phyloP scores from a whole-genome alignment of 2,113 vertebrate species.

The Raja brachyura region DNA sequence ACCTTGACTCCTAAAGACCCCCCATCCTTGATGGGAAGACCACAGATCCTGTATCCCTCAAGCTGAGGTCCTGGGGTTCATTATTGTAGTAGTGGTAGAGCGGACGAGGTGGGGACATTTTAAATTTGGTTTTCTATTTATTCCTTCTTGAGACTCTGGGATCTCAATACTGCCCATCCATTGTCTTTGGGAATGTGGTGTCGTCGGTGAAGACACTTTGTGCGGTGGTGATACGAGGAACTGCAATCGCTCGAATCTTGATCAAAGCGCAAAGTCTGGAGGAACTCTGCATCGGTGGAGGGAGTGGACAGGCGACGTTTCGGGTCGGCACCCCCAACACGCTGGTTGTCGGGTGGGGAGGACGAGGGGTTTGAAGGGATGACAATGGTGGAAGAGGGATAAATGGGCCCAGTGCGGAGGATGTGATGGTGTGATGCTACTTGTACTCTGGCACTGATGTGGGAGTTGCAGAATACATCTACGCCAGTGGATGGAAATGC shows the following conservation, averaged over 20 bases:
- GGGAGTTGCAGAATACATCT: too few relatives aligned
- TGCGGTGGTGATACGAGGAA: too few relatives aligned
- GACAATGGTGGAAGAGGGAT: neutral
- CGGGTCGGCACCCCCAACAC: neutral
- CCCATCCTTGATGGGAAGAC: conserved; percentile 24
- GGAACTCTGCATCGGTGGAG: too few relatives aligned
- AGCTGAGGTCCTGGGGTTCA: neutral
- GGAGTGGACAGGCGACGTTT: too few relatives aligned
- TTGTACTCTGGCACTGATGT: too few relatives aligned
- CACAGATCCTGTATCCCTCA: neutral
- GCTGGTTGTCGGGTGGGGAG: neutral
- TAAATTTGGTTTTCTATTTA: neutral
- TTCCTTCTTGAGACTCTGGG: neutral
- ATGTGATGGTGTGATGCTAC: neutral
- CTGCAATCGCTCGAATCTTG: too few relatives aligned
- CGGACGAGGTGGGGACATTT: neutral
- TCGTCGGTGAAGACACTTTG: neutral
- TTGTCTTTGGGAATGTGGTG: neutral
- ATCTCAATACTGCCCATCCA: too few relatives aligned
- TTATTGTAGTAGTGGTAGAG: neutral
- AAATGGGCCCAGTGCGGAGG: neutral
- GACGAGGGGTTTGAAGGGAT: neutral
- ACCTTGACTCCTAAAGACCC: conserved; percentile 48
- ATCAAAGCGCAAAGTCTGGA: too few relatives aligned
- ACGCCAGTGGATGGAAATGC: neutral